These are phyloP conservation scores for Danionella dracula DNA, from an alignment of 2,797 vertebrate species.

Conservation along the genomic window DNA sequence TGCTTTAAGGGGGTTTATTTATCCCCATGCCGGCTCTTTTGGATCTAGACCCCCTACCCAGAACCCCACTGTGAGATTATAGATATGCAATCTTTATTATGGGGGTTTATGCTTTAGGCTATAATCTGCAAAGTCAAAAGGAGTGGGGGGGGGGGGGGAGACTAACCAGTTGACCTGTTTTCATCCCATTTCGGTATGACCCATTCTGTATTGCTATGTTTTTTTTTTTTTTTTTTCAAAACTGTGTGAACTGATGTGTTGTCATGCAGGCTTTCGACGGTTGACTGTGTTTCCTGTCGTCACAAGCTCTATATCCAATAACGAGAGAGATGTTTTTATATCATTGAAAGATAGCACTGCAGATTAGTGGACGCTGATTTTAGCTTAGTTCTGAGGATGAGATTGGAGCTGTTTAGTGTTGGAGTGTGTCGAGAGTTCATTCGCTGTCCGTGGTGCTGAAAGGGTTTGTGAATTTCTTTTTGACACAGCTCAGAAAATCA, in stretches of 20 bases:
- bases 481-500: conserved; percentile 49
- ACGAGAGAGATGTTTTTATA: neutral
- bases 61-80: conserved; percentile 47
- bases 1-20: neutral
- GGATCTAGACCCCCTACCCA: conserved; percentile 20
- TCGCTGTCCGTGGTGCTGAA: conserved; percentile 65
- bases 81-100: conserved; percentile 46
- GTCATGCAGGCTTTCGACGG: neutral
- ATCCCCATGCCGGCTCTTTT: conserved; percentile 7
- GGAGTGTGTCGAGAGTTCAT: conserved; percentile 18
- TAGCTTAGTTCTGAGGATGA: neutral
- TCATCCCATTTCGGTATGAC: conserved; percentile 21
- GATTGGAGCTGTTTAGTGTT: conserved; percentile 42
- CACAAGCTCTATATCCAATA: neutral
- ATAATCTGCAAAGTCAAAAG: conserved; percentile 41
- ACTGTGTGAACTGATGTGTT: conserved; percentile 7
- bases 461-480: conserved; percentile 13
- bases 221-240: conserved; percentile 16
- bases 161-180: conserved; percentile 47
- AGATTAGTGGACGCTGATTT: neutral
- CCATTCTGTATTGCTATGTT: conserved; percentile 30
- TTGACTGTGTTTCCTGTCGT: neutral
- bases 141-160: neutral
- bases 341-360: neutral
- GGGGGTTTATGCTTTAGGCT: conserved; percentile 53